These are phyloP conservation scores for Crematogaster levior DNA, from an alignment of 2,888 invertebrate species.

Conservation along the genomic window DNA sequence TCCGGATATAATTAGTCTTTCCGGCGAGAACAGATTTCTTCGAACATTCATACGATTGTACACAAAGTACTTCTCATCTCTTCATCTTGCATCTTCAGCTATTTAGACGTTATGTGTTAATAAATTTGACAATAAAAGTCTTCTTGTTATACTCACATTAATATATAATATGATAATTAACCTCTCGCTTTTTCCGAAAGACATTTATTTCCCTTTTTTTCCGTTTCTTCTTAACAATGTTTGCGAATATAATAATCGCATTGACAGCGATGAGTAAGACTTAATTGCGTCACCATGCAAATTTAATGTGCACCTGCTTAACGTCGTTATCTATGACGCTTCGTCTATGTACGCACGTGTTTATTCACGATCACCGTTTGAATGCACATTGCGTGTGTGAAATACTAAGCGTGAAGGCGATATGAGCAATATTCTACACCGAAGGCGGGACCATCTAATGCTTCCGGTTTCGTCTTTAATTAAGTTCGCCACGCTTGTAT, in stretches of 20 bases:
- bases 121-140: background rate
- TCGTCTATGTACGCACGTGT: background rate
- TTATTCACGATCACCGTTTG: constrained; percentile 22
- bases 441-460: background rate
- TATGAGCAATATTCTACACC: constrained; percentile 27
- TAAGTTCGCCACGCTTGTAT: constrained; percentile 52
- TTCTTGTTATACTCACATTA: background rate
- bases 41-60: background rate
- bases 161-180: no score
- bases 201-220: background rate
- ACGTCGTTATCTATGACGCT: constrained; percentile 37
- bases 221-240: background rate
- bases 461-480: constrained; percentile 68
- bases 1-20: constrained; percentile 60
- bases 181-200: background rate
- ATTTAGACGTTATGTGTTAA: background rate
- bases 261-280: background rate
- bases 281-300: constrained; percentile 19
- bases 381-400: constrained; percentile 28
- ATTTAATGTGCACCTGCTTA: constrained; percentile 18
- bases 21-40: background rate
- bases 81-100: background rate
- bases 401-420: constrained; percentile 52
- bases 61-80: no score
- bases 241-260: background rate